A percentile compares a stretch with the other conserved stretches of the same genome.
These are phyloP conservation scores for Cepphus grylle DNA, from an alignment of 2,113 vertebrate genomes.

Conservation along the genomic window DNA sequence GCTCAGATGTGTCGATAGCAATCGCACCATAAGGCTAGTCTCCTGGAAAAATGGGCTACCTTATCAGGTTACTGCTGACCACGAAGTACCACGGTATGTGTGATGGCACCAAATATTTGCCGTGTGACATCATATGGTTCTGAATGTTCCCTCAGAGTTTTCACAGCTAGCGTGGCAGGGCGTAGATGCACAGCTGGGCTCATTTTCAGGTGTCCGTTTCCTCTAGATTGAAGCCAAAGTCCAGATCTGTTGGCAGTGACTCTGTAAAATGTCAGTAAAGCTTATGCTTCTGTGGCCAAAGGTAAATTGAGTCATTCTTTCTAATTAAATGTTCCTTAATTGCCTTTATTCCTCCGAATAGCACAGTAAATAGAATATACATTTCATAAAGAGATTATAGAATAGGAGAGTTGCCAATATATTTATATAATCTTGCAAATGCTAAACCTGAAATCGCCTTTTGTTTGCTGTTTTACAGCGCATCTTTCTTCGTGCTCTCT, in stretches of 20 bases:
- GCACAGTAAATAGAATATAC: neutral
- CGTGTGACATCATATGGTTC: neutral
- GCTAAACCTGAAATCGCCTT: slow-evolving; percentile 19
- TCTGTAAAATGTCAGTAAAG: neutral
- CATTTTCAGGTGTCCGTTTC: slow-evolving; percentile 19
- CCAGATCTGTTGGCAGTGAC: slow-evolving; percentile 23
- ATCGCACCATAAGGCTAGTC: neutral
- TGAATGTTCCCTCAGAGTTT: neutral
- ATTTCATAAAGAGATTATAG: slow-evolving; percentile 11
- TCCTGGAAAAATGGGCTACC: neutral
- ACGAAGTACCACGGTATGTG: fast-evolving
- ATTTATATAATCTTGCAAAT: neutral
- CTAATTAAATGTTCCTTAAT: slow-evolving; percentile 18
- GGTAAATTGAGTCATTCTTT: slow-evolving; percentile 25
- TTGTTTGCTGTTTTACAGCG: neutral
- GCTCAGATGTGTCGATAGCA: neutral
- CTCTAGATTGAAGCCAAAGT: slow-evolving; percentile 45
- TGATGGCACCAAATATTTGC: slow-evolving; percentile 9
- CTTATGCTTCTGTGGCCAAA: neutral
- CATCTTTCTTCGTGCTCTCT: neutral
- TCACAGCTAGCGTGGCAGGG: neutral
- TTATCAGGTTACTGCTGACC: neutral
- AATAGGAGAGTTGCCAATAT: neutral
- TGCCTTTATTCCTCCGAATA: neutral
- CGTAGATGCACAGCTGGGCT: neutral